Evolutionary conservation across 1,140 invertebrate species (phyloP).

Genomic region (Popillia japonica): DNA sequence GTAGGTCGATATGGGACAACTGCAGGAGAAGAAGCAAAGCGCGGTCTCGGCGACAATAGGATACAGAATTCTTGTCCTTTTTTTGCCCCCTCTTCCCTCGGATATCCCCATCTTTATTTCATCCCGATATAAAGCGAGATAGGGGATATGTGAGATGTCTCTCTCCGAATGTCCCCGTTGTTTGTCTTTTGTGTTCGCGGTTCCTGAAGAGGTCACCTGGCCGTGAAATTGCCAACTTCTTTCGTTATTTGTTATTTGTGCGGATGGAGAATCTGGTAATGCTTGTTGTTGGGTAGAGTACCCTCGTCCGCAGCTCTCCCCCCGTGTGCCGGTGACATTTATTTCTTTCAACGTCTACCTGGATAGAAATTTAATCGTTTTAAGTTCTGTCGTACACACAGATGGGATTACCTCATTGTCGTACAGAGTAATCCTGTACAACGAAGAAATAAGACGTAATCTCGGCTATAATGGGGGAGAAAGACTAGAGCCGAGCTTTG

Average conservation of each 20-base stretch:
- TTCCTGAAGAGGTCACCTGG: slow-evolving; percentile 44
- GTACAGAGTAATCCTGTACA: neutral
- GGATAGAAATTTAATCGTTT: neutral
- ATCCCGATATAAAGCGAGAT: neutral
- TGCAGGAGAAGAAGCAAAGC: slow-evolving; percentile 9
- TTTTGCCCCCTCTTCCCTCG: neutral
- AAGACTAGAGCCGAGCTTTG: neutral
- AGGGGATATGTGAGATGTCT: neutral
- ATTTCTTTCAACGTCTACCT: neutral
- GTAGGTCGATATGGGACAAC: slow-evolving; percentile 32
- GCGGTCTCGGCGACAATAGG: slow-evolving; percentile 22
- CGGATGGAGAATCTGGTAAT: neutral
- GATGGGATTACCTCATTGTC: neutral
- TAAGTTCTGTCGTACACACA: neutral
- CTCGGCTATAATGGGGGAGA: neutral
- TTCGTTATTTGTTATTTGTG: slow-evolving; percentile 34
- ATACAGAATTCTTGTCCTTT: slow-evolving; percentile 34
- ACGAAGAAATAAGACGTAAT: neutral
- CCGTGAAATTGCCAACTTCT: slow-evolving; percentile 47
- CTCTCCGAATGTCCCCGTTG: neutral
- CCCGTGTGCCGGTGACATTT: slow-evolving; percentile 23
- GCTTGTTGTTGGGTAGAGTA: neutral
- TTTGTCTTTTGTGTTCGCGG: slow-evolving; percentile 40
- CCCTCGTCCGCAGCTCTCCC: neutral
- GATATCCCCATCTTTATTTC: too few species aligned